Conservation (phyloP, 2,888 invertebrate genomes). For the Tachina lurida region DNA sequence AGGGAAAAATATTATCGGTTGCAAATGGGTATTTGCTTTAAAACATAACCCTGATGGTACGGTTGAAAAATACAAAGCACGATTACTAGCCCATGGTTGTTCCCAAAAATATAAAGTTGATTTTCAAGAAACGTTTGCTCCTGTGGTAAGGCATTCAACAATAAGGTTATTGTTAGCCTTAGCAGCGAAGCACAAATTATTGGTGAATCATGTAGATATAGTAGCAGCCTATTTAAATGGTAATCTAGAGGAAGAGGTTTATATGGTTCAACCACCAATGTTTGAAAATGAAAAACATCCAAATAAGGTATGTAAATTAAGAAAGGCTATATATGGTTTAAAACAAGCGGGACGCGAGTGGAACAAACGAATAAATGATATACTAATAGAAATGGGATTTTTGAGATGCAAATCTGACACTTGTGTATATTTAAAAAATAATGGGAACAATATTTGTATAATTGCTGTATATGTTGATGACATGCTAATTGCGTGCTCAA, state of each 20-base stretch:
- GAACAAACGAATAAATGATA: background rate
- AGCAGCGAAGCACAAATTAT: background rate
- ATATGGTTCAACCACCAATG: background rate
- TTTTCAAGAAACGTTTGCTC: conserved; percentile 5
- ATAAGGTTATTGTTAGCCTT: background rate
- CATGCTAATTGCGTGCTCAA: conserved; percentile 30
- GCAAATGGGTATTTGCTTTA: background rate
- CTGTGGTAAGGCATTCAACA: background rate
- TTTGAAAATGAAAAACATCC: background rate
- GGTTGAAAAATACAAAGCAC: conserved; percentile 52
- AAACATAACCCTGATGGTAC: conserved; percentile 58
- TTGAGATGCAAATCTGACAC: background rate
- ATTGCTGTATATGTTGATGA: conserved; percentile 49
- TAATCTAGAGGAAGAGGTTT: too few relatives aligned
- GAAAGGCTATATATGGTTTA: background rate
- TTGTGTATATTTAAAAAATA: conserved; percentile 26
- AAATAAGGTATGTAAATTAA: background rate
- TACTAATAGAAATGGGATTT: conserved; percentile 13
- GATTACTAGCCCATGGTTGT: conserved; percentile 49
- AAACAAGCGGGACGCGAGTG: background rate
- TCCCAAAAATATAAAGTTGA: conserved; percentile 47
- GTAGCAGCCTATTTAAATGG: background rate
- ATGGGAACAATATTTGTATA: background rate
- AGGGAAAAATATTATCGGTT: conserved; percentile 57
- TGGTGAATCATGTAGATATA: background rate